Conservation (phyloP, 64 coral and sea anemone genomes). For the Platygyra sinensis region DNA sequence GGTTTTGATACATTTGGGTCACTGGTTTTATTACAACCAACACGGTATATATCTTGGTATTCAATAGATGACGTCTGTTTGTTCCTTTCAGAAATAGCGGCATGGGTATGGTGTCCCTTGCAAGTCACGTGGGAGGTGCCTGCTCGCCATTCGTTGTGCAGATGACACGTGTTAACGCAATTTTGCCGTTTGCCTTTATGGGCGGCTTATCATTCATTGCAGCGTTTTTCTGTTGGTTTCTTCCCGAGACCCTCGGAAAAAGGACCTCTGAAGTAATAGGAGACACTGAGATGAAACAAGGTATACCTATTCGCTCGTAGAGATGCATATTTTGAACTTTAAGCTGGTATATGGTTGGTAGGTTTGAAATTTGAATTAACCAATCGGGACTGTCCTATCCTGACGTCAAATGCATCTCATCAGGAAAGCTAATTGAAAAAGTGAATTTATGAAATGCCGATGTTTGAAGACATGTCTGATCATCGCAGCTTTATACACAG, state of each 20-base stretch:
- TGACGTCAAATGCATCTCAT: no score
- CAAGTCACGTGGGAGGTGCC: constrained; percentile 68
- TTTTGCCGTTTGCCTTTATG: constrained; percentile 76
- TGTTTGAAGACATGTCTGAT: no score
- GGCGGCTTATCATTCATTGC: constrained; percentile 56
- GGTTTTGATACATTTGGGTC: no score
- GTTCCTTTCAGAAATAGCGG: constrained; percentile 65
- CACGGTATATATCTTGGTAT: no score
- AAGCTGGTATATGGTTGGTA: no score
- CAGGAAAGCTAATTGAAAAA: no score
- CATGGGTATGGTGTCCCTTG: constrained; percentile 48
- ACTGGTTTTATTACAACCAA: no score
- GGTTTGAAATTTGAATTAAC: no score
- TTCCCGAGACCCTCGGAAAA: constrained; percentile 66
- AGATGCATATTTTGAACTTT: no score
- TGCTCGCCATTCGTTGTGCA: constrained; percentile 62
- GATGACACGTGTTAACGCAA: constrained; percentile 57
- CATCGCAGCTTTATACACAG: no score
- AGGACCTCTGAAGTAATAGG: constrained; percentile 69
- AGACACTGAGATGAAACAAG: constrained; percentile 6
- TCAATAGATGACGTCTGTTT: neutral
- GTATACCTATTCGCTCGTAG: neutral
- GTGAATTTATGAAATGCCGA: no score
- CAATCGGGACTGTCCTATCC: no score
- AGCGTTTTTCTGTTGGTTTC: constrained; percentile 53